A percentile compares a stretch with the other conserved stretches of the same genome.
These are phyloP conservation scores for Mechanitis mazaeus DNA, from an alignment of 2,888 invertebrate genomes.

Conservation along the genomic window DNA sequence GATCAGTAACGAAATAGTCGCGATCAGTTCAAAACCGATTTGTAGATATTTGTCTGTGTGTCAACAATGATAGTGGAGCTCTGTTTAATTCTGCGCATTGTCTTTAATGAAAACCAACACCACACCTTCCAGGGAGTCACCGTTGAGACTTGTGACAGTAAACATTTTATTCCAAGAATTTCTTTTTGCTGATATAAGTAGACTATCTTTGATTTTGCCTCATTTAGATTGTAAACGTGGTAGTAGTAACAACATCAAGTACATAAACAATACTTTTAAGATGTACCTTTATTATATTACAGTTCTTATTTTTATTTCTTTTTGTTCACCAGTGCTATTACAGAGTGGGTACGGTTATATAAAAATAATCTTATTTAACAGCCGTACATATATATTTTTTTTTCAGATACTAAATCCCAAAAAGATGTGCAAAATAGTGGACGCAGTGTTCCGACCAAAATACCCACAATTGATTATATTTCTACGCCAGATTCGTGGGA, in stretches of 20 bases:
- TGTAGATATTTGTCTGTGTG: constrained; percentile 3
- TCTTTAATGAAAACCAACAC: constrained; percentile 37
- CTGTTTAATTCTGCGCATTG: constrained; percentile 41
- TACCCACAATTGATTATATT: constrained; percentile 23
- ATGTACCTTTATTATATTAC: constrained; percentile 17
- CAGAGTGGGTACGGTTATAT: constrained; percentile 16
- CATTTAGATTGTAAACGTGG: constrained; percentile 13
- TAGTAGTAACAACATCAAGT: not conserved
- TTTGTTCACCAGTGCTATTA: constrained; percentile 13
- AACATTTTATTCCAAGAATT: constrained; percentile 35
- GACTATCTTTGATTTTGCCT: constrained; percentile 10
- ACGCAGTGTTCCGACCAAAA: constrained; percentile 28
- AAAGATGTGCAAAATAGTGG: constrained; percentile 26
- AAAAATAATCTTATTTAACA: constrained; percentile 6
- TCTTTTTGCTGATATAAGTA: constrained; percentile 10
- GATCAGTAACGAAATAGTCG: not conserved
- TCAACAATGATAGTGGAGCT: constrained; percentile 35
- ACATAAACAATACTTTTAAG: not conserved
- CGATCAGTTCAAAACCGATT: not conserved
- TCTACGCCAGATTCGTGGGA: constrained; percentile 29
- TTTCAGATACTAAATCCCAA: not conserved
- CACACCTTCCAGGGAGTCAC: constrained; percentile 31
- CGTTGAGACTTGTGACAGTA: constrained; percentile 37
- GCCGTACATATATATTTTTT: not conserved
- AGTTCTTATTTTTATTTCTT: constrained; percentile 12